phyloP scores from a whole-genome alignment of 2,113 vertebrate species.

The Sinocyclocheilus anophthalmus region DNA sequence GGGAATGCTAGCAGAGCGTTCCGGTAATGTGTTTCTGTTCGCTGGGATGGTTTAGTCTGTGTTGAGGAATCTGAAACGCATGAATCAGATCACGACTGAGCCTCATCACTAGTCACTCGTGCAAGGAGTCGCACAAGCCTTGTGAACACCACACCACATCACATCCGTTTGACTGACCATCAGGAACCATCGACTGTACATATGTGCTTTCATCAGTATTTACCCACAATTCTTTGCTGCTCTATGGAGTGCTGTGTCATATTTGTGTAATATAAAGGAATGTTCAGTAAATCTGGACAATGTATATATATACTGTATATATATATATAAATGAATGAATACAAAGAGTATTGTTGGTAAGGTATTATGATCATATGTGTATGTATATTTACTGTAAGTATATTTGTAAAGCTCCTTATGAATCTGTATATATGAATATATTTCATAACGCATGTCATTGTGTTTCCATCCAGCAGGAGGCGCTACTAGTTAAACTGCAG shows the following conservation, averaged over 20 bases:
- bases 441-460: not conserved
- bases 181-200: too few species aligned
- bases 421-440: not conserved
- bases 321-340: slow-evolving; percentile 46
- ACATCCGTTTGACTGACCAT: too few species aligned
- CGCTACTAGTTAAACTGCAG: not conserved
- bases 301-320: not conserved
- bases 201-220: slow-evolving; percentile 14
- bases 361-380: slow-evolving; percentile 18
- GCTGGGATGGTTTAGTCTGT: not conserved
- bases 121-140: too few species aligned
- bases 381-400: not conserved
- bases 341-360: slow-evolving; percentile 36
- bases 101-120: too few species aligned
- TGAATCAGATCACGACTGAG: too few species aligned
- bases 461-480: slow-evolving; percentile 45
- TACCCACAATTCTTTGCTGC: slow-evolving; percentile 54
- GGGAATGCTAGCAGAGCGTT: not conserved
- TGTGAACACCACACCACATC: too few species aligned
- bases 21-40: too few species aligned
- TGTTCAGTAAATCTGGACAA: slow-evolving; percentile 51
- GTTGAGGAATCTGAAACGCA: too few species aligned
- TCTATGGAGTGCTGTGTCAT: slow-evolving; percentile 58
- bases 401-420: not conserved
- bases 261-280: slow-evolving; percentile 60